phyloP scores from a whole-genome alignment of 37 sponge, comb jelly and placozoan species.

The Spongia lamella region DNA sequence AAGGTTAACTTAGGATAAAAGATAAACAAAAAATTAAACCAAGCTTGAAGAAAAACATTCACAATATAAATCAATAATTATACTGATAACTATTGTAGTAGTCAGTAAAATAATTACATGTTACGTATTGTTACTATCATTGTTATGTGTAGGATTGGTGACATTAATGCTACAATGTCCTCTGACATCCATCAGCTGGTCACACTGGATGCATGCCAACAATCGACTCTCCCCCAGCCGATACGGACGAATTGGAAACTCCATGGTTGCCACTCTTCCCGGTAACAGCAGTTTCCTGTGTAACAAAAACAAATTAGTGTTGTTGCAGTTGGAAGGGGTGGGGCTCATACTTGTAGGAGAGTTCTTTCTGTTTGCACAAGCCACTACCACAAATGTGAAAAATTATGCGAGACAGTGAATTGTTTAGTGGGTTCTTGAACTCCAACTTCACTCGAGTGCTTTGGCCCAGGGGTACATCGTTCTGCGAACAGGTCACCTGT shows the following conservation, averaged over 20 bases:
- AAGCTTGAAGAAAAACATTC: too few relatives aligned
- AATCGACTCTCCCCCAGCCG: constrained; percentile 34
- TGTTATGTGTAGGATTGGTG: too few relatives aligned
- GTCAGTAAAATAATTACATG: too few relatives aligned
- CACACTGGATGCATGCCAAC: constrained; percentile 68
- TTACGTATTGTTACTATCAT: too few relatives aligned
- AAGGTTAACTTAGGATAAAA: too few relatives aligned
- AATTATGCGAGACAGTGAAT: constrained; percentile 46
- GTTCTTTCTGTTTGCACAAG: constrained; percentile 68
- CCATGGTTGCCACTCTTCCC: constrained; percentile 48
- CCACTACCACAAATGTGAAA: constrained; percentile 63
- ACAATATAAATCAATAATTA: too few relatives aligned
- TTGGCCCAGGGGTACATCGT: constrained; percentile 33
- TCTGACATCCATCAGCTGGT: constrained; percentile 64
- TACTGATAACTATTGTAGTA: too few relatives aligned
- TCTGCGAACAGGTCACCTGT: constrained; percentile 28
- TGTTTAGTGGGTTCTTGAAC: constrained; percentile 51
- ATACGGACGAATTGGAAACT: constrained; percentile 40
- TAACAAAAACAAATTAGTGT: background rate
- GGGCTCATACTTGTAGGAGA: constrained; percentile 60
- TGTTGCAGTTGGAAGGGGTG: background rate
- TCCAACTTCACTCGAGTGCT: constrained; percentile 39
- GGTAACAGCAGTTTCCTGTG: constrained; percentile 67
- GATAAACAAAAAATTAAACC: too few relatives aligned
- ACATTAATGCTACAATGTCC: constrained; percentile 17